Conservation (phyloP, 2,888 invertebrate species). For the Blastobasis lacticolella region DNA sequence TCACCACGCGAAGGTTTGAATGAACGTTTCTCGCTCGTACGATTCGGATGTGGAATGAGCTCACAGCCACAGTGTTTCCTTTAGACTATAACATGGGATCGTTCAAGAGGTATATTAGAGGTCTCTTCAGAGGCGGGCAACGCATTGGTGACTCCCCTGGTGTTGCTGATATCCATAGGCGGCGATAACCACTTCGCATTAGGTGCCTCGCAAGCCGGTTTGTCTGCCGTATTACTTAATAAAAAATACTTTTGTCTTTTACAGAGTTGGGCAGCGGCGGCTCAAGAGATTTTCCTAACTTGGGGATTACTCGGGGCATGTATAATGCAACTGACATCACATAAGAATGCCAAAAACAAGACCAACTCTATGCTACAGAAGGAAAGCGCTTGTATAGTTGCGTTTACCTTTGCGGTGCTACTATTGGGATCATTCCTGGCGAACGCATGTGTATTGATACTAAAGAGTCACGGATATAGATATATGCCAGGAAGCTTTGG, state of each 20-base stretch:
- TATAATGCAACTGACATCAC: constrained; percentile 85
- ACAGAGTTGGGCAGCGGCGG: constrained; percentile 91
- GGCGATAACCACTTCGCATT: no score
- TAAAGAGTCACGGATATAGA: constrained; percentile 81
- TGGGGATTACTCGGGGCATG: constrained; percentile 90
- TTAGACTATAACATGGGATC: no score
- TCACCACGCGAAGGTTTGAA: no score
- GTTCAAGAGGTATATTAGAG: no score
- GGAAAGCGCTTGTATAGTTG: constrained; percentile 59
- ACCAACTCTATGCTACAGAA: constrained; percentile 56
- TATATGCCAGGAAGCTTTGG: constrained; percentile 91
- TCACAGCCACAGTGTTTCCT: no score
- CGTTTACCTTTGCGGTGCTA: constrained; percentile 82
- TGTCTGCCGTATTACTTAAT: background rate
- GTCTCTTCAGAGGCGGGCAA: no score
- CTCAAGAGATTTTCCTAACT: constrained; percentile 90
- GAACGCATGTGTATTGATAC: constrained; percentile 86
- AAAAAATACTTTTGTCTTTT: background rate
- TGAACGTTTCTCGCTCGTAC: no score
- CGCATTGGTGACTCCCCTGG: no score
- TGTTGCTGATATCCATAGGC: no score
- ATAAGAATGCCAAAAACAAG: constrained; percentile 81
- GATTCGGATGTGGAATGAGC: no score
- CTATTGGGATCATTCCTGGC: constrained; percentile 86
- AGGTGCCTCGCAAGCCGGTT: no score